Conservation (phyloP, 2,797 vertebrate species). For the Lepilemur septentrionalis region DNA sequence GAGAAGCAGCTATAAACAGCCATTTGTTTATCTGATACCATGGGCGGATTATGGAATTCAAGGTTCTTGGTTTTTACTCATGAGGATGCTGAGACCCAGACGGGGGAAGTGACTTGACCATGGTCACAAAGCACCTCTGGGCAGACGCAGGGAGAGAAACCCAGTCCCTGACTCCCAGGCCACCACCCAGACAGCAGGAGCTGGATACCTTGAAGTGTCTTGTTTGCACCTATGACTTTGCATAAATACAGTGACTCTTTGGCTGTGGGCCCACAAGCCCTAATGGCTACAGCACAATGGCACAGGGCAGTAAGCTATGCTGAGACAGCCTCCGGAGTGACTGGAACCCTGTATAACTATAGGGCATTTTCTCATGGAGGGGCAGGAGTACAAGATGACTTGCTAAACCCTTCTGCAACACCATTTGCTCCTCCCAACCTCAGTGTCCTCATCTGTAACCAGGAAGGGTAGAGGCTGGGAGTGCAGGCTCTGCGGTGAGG, state of each 20-base stretch:
- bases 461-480: not conserved
- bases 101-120: not conserved
- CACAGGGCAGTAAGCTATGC: not conserved
- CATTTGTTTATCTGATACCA: not conserved
- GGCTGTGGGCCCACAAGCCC: not conserved
- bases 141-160: not conserved
- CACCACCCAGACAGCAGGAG: not conserved
- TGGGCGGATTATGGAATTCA: not conserved
- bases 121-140: not conserved
- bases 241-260: conserved; percentile 40
- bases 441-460: not conserved
- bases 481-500: not conserved
- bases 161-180: not conserved
- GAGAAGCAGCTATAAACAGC: not conserved
- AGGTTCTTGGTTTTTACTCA: not conserved
- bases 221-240: conserved; percentile 55
- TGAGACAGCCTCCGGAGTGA: not conserved
- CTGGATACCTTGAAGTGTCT: not conserved
- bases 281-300: not conserved
- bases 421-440: not conserved
- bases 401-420: not conserved
- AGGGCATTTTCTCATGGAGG: not conserved
- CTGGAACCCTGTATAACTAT: not conserved
- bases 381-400: not conserved
- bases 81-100: not conserved